Evolutionary conservation across 2,888 invertebrate species (phyloP), one percentile per base, ranked within the genome.

Genomic region (Chorisops tibialis): DNA sequence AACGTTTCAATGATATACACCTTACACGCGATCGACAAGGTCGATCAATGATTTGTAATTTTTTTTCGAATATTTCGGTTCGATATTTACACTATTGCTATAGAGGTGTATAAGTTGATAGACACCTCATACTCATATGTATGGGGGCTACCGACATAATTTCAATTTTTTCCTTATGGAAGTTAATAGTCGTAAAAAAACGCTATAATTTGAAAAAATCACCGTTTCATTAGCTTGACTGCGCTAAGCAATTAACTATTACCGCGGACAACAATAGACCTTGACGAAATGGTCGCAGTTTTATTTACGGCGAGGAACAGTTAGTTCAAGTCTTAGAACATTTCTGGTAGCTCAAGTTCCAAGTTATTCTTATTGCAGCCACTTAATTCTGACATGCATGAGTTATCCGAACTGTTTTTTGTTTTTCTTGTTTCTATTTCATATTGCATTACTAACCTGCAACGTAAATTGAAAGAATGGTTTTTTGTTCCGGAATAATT

Each of bases 221-320:
- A 56, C 16, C 56, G 56, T 45, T 56, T 45, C 43, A 56, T 56
- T 56, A 56, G 24, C 54, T 21, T 41, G 41, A 41, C 37, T 54
- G 41, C 39, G 19, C 54, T 21, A 19, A 54, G 41, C 54, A 54
- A 54, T 54, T 54, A 56, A 30, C 2, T 22, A 19, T n/a, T 6
- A 3, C 47, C n/a, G 21, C 4, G 4, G 43, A 11, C 47, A n/a
- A 9, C 54, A 54, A 54, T 56, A 30, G 56, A 56, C 56, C 56
- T 56, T 45, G 56, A 56, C 56, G 56, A 56, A 56, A 56, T 45
- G 56, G 6, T 30, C 24, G 24, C n/a, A 7, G 12, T 11, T 39
- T 14, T 16, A 37, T 12, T 18, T 35, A 19, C 52, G 22, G 18
- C 41, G 19, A 54, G 39, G 22, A 39, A 56, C 56, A 56, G 56